phyloP scores from a whole-genome alignment of 2,888 invertebrate genomes.

The Ochropacha duplaris region DNA sequence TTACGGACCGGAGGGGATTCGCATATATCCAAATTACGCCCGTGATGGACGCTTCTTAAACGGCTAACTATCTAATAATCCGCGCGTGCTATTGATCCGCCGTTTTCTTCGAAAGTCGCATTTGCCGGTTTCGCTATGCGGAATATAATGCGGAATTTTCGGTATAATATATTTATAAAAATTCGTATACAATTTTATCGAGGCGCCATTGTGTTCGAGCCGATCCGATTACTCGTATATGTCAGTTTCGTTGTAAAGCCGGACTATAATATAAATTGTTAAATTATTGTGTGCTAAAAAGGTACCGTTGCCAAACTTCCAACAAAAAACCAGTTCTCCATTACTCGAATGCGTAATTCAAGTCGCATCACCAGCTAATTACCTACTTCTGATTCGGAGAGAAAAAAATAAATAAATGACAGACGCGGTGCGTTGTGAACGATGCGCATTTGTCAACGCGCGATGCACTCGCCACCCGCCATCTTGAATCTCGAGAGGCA shows the following conservation, averaged over 20 bases:
- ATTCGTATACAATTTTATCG: constrained; percentile 37
- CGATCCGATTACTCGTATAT: constrained; percentile 10
- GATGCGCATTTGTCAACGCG: constrained; percentile 64
- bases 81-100: constrained; percentile 23
- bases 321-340: neutral
- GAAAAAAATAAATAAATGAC: constrained; percentile 28
- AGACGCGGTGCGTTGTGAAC: constrained; percentile 20
- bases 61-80: constrained; percentile 62
- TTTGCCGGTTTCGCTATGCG: constrained; percentile 19
- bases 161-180: constrained; percentile 9
- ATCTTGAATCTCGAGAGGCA: constrained; percentile 65
- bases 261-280: neutral
- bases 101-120: constrained; percentile 21
- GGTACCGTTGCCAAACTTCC: neutral
- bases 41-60: constrained; percentile 78
- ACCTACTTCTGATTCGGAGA: constrained; percentile 30
- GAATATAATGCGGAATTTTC: constrained; percentile 20
- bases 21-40: constrained; percentile 81
- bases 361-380: constrained; percentile 35
- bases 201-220: constrained; percentile 28
- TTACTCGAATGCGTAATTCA: constrained; percentile 23
- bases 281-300: neutral
- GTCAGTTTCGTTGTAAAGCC: neutral
- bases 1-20: constrained; percentile 71
- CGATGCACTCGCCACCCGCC: constrained; percentile 61